These are phyloP conservation scores for Drosophila quinaria DNA, from an alignment of 2,888 invertebrate genomes.

Conservation along the genomic window DNA sequence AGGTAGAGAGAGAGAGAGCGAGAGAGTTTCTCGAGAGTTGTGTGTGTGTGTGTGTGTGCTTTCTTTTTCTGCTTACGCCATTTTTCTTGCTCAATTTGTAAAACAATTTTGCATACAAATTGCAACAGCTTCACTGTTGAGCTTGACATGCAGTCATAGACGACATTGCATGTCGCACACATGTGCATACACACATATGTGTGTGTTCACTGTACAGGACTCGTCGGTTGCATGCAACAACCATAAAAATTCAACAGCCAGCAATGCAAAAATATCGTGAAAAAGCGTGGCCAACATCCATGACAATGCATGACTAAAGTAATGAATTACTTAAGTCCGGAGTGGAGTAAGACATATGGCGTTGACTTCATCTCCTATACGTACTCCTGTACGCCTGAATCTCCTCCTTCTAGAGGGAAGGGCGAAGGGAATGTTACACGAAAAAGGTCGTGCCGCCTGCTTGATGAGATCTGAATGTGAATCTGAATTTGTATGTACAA, in stretches of 20 bases:
- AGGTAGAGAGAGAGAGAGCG: constrained; percentile 1
- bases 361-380: constrained; percentile 13
- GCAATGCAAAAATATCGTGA: constrained; percentile 61
- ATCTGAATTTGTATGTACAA: constrained; percentile 47
- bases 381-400: too few relatives aligned
- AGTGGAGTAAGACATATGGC: constrained; percentile 60
- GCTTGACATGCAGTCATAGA: constrained; percentile 61
- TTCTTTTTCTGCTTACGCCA: constrained; percentile 73
- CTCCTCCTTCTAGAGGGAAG: too few relatives aligned
- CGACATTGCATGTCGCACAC: constrained; percentile 37
- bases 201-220: constrained; percentile 8
- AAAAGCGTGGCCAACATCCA: constrained; percentile 75
- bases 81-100: constrained; percentile 81
- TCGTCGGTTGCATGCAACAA: constrained; percentile 41
- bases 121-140: constrained; percentile 73
- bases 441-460: constrained; percentile 68
- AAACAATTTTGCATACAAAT: constrained; percentile 81
- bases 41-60: constrained; percentile 29
- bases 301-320: constrained; percentile 80
- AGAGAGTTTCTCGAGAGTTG: constrained; percentile 29
- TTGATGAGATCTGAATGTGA: constrained; percentile 48
- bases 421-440: constrained; percentile 37
- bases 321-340: constrained; percentile 75
- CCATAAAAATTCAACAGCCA: constrained; percentile 71
- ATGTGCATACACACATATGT: constrained; percentile 8